Evolutionary conservation across 2,113 vertebrate genomes (phyloP), one percentile per base, ranked within the genome.

Genomic region (Probosciger aterrimus): DNA sequence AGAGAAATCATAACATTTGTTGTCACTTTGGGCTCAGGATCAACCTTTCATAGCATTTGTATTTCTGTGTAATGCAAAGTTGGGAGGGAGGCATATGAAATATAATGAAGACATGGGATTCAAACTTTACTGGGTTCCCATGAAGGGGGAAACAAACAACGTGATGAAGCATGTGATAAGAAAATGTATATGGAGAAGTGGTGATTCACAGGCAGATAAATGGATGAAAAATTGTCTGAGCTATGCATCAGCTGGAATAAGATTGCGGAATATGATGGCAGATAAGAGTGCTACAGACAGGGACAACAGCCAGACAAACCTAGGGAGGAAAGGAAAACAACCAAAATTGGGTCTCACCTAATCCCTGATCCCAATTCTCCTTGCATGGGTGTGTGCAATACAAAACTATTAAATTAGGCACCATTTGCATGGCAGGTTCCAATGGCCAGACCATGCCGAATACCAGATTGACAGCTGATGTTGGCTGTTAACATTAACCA

Each of bases 81-180:
- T 86, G 86, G 60, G 43, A 59, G 60, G 43, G 76, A 75, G 55
- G 44, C 24, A 25, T 31, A 63, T 83, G 85, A 88, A 31, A 70
- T 69, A 9, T 39, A 33, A 69, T 43, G 80, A 88, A 76, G 73
- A 71, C 25, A 5, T 63, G 74, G 44, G 59, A 65, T 37, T 37
- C 68, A 73, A 93, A 85, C n/a, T 94, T 96, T 94, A 91, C 91
- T 91, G 47, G 44, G 41, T 53, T 94, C 65, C 93, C 77, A 25
- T 46, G 81, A 63, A 92, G 67, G 7, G 20, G 23, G 57, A 43
- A 88, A 78, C 28, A 88, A 78, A 52, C 15, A 55, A 5, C 13
- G 9, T 41, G 69, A 43, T 82, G 85, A 77, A 85, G 75, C 31
- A 82, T 18, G 3, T 24, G 62, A 35, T 62, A 79, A 65, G 24